Conservation (phyloP, 2,797 vertebrate genomes). For the Poeciliopsis infans region DNA sequence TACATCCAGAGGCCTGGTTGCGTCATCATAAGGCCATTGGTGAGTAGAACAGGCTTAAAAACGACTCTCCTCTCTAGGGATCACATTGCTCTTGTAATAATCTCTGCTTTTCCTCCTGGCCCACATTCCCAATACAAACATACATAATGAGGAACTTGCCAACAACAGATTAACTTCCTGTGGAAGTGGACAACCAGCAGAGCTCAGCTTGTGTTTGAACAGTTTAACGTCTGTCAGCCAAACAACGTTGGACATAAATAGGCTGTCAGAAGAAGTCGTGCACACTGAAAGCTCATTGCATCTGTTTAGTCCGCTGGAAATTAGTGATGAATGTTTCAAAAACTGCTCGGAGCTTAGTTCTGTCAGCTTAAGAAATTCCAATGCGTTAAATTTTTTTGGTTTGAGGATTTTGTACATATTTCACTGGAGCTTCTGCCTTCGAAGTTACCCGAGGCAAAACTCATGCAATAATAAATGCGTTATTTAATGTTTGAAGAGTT, state of each 20-base stretch:
- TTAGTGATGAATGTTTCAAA: constrained; percentile 23
- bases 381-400: constrained; percentile 2
- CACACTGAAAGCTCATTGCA: constrained; percentile 18
- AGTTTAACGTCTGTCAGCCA: constrained; percentile 34
- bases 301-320: constrained; percentile 29
- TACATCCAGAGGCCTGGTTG: not conserved
- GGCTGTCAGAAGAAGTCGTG: constrained; percentile 27
- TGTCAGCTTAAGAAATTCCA: constrained; percentile 23
- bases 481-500: constrained; percentile 17
- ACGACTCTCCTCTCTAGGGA: not conserved
- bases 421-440: not conserved
- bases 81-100: constrained; percentile 8
- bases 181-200: constrained; percentile 13
- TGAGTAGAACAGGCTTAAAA: not conserved
- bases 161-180: constrained; percentile 17
- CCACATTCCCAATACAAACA: constrained; percentile 9
- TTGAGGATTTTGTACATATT: constrained; percentile 13
- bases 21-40: not conserved
- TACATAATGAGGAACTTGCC: constrained; percentile 25
- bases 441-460: not conserved
- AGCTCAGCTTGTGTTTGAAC: constrained; percentile 27
- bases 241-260: constrained; percentile 29
- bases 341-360: constrained; percentile 20
- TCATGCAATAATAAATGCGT: constrained; percentile 14
- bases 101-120: constrained; percentile 10